These are phyloP conservation scores for Chrysochloris asiatica DNA, from an alignment of 2,113 vertebrate genomes.

Conservation along the genomic window DNA sequence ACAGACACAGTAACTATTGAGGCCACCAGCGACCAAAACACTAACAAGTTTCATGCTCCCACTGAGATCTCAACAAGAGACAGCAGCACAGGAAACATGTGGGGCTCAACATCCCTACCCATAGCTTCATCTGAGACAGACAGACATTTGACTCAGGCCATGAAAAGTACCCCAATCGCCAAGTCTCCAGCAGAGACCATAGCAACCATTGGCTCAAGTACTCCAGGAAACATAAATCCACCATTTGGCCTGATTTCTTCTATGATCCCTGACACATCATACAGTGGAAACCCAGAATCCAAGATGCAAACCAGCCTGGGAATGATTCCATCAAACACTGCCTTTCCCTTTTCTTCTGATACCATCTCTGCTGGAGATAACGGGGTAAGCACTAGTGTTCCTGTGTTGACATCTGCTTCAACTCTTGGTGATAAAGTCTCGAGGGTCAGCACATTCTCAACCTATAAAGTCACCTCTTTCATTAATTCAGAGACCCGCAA, in stretches of 20 bases:
- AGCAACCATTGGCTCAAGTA: background rate
- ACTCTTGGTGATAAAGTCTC: background rate
- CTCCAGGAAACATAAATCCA: background rate
- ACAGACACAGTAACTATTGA: background rate
- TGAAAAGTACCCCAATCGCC: background rate
- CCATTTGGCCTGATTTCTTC: background rate
- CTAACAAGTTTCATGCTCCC: background rate
- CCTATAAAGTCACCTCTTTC: no score
- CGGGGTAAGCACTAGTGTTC: accelerated
- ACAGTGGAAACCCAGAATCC: background rate
- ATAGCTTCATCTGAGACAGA: background rate
- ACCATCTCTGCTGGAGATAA: background rate
- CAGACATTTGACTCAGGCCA: no score
- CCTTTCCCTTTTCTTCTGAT: background rate
- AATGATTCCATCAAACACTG: background rate
- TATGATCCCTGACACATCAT: background rate
- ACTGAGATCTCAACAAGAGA: background rate
- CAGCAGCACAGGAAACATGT: accelerated
- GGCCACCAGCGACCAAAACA: background rate
- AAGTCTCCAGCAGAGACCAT: background rate
- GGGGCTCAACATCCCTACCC: background rate
- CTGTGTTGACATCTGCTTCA: background rate
- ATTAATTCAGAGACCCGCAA: no score
- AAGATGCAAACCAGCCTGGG: background rate
- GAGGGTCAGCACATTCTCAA: background rate